Conservation (phyloP, 2,888 invertebrate genomes). For the Fragum fragum region DNA sequence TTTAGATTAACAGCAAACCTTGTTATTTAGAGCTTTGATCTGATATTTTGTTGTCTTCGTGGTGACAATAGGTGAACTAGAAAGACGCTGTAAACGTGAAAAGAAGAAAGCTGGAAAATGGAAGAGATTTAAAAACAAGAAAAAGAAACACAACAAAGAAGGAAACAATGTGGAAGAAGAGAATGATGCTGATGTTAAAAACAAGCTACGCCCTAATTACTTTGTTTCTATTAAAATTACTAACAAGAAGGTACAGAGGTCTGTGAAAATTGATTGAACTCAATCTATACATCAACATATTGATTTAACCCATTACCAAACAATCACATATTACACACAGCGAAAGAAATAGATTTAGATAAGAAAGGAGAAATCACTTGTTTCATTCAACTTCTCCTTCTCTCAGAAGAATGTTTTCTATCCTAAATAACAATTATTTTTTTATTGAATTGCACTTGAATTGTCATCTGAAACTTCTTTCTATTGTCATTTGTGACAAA, state of each 20-base stretch:
- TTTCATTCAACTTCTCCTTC: background rate
- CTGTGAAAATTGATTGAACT: background rate
- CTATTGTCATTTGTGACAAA: too few species aligned
- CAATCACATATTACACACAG: too few species aligned
- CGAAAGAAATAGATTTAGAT: too few species aligned
- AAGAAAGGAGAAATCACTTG: background rate
- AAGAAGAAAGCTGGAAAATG: constrained; percentile 35
- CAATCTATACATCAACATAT: too few species aligned
- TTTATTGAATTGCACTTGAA: background rate
- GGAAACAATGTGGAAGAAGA: background rate
- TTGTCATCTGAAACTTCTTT: background rate
- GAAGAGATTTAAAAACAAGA: constrained; percentile 2
- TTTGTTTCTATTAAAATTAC: constrained; percentile 64
- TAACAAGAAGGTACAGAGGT: constrained; percentile 44
- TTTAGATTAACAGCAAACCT: too few species aligned
- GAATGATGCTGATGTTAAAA: constrained; percentile 4
- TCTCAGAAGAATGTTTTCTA: background rate
- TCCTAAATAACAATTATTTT: too few species aligned
- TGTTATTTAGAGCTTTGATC: too few species aligned
- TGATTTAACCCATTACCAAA: too few species aligned
- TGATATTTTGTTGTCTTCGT: too few species aligned
- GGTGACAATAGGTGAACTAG: constrained; percentile 42
- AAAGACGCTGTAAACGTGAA: constrained; percentile 41
- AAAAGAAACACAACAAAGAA: constrained; percentile 1
- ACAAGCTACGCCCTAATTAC: constrained; percentile 52